Evolutionary conservation across 2,113 vertebrate species (phyloP).

Genomic region (Hippocampus mohnikei): DNA sequence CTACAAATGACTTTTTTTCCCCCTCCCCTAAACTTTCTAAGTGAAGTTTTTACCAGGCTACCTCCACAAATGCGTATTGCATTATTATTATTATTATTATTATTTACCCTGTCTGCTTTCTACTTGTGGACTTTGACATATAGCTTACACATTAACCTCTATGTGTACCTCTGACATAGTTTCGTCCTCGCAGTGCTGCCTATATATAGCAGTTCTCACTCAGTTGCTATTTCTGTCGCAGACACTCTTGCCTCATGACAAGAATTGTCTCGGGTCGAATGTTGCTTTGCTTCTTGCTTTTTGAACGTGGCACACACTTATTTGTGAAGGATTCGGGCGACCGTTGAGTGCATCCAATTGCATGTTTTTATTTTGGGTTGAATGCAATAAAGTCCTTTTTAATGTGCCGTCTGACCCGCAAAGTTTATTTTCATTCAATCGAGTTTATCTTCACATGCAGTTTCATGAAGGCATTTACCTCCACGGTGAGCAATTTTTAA

Average conservation of each 20-base stretch:
- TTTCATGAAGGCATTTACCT: neutral
- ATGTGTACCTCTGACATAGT: constrained; percentile 32
- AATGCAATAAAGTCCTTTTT: constrained; percentile 11
- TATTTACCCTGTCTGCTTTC: constrained; percentile 1
- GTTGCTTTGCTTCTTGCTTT: constrained; percentile 7
- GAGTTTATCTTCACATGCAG: neutral
- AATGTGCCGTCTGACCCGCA: neutral
- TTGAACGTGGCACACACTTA: neutral
- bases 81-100: neutral
- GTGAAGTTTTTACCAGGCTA: neutral
- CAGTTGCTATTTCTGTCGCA: constrained; percentile 47
- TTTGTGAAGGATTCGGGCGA: neutral
- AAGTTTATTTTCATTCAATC: neutral
- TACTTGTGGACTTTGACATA: constrained; percentile 10
- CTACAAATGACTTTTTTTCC: neutral
- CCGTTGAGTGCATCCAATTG: neutral
- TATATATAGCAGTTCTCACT: constrained; percentile 57
- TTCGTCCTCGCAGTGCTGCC: constrained; percentile 22
- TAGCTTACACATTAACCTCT: constrained; percentile 21
- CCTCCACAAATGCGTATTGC: neutral
- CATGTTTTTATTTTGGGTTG: constrained; percentile 18
- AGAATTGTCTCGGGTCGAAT: constrained; percentile 20
- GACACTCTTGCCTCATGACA: constrained; percentile 25
- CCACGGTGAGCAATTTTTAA: neutral
- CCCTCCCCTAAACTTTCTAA: neutral